A percentile compares a stretch with the other conserved stretches of the same genome.
phyloP scores from a whole-genome alignment of 2,888 invertebrate genomes.

The Linnaemya tessellans region DNA sequence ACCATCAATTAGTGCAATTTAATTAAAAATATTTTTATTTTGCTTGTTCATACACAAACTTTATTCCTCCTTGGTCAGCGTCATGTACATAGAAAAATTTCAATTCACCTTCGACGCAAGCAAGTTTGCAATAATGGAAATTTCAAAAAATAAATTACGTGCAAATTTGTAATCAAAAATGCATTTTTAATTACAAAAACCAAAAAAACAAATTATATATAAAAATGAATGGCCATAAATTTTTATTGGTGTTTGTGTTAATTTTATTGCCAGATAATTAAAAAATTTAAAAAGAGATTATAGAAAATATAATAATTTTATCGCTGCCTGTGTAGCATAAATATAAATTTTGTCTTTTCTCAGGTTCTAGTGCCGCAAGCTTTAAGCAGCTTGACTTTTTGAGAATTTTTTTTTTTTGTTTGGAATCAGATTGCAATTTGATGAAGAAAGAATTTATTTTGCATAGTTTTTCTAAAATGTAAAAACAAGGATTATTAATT shows the following conservation, averaged over 20 bases:
- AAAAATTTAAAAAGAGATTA: neutral
- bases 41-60: neutral
- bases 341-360: too few species aligned
- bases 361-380: too few species aligned
- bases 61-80: neutral
- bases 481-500: too few species aligned
- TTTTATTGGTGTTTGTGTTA: constrained; percentile 24
- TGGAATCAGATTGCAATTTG: too few species aligned
- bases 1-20: constrained; percentile 67
- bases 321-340: too few species aligned
- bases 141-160: constrained; percentile 42
- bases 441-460: too few species aligned
- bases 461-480: too few species aligned
- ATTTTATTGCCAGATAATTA: constrained; percentile 10
- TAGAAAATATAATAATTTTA: too few species aligned
- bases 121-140: constrained; percentile 30
- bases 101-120: constrained; percentile 21
- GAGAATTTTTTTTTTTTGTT: too few species aligned
- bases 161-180: constrained; percentile 35
- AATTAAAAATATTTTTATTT: constrained; percentile 56
- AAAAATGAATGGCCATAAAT: constrained; percentile 22
- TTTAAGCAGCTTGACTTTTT: too few species aligned
- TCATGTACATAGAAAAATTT: neutral
- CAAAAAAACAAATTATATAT: too few species aligned
- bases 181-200: constrained; percentile 19